These are phyloP conservation scores for Drosophila quinaria DNA, from an alignment of 2,888 invertebrate species.

Conservation along the genomic window DNA sequence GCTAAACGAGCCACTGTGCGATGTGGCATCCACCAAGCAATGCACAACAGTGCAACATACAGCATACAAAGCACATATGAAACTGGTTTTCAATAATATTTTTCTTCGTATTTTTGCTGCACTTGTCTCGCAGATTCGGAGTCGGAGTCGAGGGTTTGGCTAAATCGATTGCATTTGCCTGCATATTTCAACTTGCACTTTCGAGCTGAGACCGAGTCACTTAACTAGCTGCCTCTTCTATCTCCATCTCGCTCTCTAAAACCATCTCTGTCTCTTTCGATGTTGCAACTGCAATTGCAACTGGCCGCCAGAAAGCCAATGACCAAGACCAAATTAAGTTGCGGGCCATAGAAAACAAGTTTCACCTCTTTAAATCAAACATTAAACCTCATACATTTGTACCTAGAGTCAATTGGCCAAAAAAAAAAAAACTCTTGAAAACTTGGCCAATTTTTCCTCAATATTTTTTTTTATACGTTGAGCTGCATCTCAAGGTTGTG, in stretches of 20 bases:
- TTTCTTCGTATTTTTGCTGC: constrained; percentile 24
- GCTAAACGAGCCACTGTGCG: not conserved
- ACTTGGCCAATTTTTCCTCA: constrained; percentile 33
- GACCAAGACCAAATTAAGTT: constrained; percentile 76
- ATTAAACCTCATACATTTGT: constrained; percentile 9
- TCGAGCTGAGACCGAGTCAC: constrained; percentile 43
- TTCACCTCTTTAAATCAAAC: constrained; percentile 54
- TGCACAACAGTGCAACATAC: constrained; percentile 22
- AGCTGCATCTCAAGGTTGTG: constrained; percentile 31
- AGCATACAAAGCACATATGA: constrained; percentile 14
- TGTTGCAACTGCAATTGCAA: constrained; percentile 42
- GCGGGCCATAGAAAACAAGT: constrained; percentile 70
- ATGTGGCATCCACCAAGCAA: constrained; percentile 25
- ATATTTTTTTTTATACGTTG: not conserved
- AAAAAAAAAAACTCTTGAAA: constrained; percentile 5
- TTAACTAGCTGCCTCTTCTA: constrained; percentile 10
- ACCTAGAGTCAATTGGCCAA: constrained; percentile 25
- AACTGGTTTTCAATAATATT: constrained; percentile 69
- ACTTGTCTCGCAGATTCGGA: constrained; percentile 42
- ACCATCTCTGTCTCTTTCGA: not conserved
- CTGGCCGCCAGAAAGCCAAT: constrained; percentile 65
- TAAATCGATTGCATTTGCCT: constrained; percentile 75
- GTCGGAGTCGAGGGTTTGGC: constrained; percentile 7
- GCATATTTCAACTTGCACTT: constrained; percentile 72
- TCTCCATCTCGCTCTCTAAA: not conserved